Evolutionary conservation across 2,888 invertebrate species (phyloP).

Genomic region (Caenorhabditis zanzibari): DNA sequence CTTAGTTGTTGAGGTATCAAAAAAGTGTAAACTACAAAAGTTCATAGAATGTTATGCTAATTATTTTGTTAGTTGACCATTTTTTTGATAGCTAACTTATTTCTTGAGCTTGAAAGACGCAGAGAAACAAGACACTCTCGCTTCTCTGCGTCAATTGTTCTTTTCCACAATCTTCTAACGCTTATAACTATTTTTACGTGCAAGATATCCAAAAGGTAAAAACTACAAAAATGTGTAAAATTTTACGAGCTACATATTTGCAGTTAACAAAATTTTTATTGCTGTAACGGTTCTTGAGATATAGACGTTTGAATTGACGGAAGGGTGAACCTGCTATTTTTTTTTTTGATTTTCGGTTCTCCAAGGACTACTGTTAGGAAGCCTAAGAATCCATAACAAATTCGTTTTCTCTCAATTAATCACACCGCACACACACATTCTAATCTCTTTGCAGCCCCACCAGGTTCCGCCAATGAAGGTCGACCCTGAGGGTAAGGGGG

Average conservation of each 20-base stretch:
- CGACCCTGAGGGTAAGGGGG: conserved; percentile 71
- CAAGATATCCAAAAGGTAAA: background rate
- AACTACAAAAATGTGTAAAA: no score
- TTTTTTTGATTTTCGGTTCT: background rate
- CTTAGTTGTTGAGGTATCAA: background rate
- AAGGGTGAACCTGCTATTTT: no score
- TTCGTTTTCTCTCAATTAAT: background rate
- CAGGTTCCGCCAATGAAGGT: conserved; percentile 71
- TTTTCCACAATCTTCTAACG: background rate
- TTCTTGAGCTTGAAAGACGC: conserved; percentile 1
- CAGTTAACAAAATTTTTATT: no score
- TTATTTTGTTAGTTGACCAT: background rate
- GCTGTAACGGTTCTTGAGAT: no score
- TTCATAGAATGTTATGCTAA: background rate
- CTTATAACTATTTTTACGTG: background rate
- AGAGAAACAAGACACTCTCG: background rate
- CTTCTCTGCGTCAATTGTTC: background rate
- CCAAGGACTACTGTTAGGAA: background rate
- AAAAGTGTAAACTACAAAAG: background rate
- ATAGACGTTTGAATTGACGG: no score
- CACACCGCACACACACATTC: conserved; percentile 5
- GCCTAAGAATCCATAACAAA: background rate
- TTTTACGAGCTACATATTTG: no score
- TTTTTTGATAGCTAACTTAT: background rate
- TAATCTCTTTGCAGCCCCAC: conserved; percentile 68